Conservation (phyloP, 1,140 invertebrate species). For the Leguminivora glycinivorella region DNA sequence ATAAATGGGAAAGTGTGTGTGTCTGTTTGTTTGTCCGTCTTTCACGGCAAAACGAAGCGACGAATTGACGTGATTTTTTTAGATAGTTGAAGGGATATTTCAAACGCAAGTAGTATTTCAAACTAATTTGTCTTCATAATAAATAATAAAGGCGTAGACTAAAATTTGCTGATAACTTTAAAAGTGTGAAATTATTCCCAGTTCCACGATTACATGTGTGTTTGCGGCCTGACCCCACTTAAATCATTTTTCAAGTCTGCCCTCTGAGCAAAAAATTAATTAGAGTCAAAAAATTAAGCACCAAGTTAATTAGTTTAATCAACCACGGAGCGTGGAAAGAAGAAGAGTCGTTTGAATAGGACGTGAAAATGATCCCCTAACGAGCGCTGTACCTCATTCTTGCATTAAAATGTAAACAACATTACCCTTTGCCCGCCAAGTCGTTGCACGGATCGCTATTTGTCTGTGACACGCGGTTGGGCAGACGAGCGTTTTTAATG, state of each 20-base stretch:
- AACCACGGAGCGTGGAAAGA: slow-evolving; percentile 47
- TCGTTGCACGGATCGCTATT: slow-evolving; percentile 62
- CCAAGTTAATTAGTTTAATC: slow-evolving; percentile 35
- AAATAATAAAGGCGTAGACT: background rate
- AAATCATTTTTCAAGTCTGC: background rate
- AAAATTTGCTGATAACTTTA: background rate
- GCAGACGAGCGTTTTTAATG: slow-evolving; percentile 46
- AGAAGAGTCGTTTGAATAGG: slow-evolving; percentile 57
- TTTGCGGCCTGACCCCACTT: background rate
- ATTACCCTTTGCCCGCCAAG: slow-evolving; percentile 58
- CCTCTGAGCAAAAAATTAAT: background rate
- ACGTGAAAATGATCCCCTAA: slow-evolving; percentile 60
- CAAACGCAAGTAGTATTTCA: background rate
- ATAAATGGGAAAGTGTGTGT: too few species aligned
- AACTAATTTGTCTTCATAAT: background rate
- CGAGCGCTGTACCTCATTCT: slow-evolving; percentile 58
- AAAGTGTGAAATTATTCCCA: background rate
- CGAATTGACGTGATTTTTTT: too few species aligned
- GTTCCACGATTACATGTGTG: background rate
- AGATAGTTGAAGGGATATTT: too few species aligned
- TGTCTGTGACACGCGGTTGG: slow-evolving; percentile 55
- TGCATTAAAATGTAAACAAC: slow-evolving; percentile 76
- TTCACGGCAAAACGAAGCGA: too few species aligned
- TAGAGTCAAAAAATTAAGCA: background rate
- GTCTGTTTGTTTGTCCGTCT: too few species aligned